phyloP scores from a whole-genome alignment of 2,888 invertebrate genomes.

The Sepiola atlantica region DNA sequence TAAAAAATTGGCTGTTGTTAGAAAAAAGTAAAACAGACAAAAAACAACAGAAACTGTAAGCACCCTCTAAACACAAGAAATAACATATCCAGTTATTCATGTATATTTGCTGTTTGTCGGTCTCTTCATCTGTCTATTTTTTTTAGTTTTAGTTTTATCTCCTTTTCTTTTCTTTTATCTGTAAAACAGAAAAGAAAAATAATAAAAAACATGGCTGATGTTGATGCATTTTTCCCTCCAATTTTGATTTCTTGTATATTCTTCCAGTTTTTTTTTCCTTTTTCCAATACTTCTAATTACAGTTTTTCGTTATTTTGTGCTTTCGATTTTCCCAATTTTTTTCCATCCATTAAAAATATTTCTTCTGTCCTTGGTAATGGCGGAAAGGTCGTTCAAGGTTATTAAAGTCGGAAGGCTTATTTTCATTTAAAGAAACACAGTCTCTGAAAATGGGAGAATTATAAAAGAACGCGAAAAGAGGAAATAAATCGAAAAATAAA shows the following conservation, averaged over 20 bases:
- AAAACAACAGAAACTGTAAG: not conserved
- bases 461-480: not conserved
- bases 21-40: not conserved
- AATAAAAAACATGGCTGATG: not conserved
- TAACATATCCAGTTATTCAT: not conserved
- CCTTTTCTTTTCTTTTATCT: not conserved
- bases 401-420: not conserved
- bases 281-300: slow-evolving; percentile 32
- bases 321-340: not conserved
- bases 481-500: no score
- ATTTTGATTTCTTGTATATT: not conserved
- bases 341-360: slow-evolving; percentile 32
- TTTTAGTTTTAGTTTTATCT: no score
- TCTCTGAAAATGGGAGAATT: not conserved
- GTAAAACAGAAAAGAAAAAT: not conserved
- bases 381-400: not conserved
- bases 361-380: slow-evolving; percentile 7
- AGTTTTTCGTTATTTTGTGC: not conserved
- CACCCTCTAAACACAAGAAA: slow-evolving; percentile 4
- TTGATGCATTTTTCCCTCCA: not conserved
- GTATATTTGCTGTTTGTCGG: slow-evolving; percentile 32
- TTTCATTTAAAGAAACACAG: not conserved
- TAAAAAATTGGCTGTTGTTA: not conserved
- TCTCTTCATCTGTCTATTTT: not conserved
- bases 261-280: not conserved